These are phyloP conservation scores for Idaea biselata DNA, from an alignment of 2,888 invertebrate species.

Conservation along the genomic window DNA sequence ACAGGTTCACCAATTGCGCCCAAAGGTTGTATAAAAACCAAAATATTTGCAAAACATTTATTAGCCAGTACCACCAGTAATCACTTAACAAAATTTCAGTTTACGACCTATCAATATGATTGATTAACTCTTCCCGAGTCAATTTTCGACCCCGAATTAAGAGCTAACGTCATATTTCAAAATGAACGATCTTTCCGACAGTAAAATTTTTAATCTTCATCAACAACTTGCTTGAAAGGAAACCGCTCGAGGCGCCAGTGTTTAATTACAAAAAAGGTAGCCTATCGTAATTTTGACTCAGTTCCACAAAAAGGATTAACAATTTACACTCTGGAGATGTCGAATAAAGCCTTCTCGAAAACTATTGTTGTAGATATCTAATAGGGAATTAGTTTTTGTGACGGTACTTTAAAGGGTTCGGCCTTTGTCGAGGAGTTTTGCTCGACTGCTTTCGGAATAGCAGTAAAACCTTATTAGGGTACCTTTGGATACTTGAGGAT, in stretches of 20 bases:
- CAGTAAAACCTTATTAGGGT: not conserved
- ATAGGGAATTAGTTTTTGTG: slow-evolving; percentile 17
- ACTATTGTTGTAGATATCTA: slow-evolving; percentile 1
- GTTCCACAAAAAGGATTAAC: slow-evolving; percentile 45
- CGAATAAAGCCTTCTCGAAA: slow-evolving; percentile 13
- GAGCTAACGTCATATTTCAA: not conserved
- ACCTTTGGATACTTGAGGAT: not conserved
- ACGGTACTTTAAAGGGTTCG: slow-evolving; percentile 14
- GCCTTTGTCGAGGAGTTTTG: slow-evolving; percentile 12
- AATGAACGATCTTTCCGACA: not conserved
- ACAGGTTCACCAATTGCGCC: not conserved
- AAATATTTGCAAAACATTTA: not conserved
- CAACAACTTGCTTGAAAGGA: not conserved
- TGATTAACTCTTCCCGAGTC: not conserved
- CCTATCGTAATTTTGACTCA: slow-evolving; percentile 1
- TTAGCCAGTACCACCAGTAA: not conserved
- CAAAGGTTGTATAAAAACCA: not conserved
- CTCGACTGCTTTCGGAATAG: slow-evolving; percentile 18
- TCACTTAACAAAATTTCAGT: slow-evolving; percentile 1
- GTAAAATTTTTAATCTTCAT: not conserved
- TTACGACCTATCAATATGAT: not conserved
- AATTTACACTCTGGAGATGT: slow-evolving; percentile 5
- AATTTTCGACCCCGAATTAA: not conserved
- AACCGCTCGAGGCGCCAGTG: slow-evolving; percentile 38
- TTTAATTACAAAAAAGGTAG: slow-evolving; percentile 31